Evolutionary conservation across 1,140 invertebrate genomes (phyloP).

Genomic region (Sipha flava): DNA sequence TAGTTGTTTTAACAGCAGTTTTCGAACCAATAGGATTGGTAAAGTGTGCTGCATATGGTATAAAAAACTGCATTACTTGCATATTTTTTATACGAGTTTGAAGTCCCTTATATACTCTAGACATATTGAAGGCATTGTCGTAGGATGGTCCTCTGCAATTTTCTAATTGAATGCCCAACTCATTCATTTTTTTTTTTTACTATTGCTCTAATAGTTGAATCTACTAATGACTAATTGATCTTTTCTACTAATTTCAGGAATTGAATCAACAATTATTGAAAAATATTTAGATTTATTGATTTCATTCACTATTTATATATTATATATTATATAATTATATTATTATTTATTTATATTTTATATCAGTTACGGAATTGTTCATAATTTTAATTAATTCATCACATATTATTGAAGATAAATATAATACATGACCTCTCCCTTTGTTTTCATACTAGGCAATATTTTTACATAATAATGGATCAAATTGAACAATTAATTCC

Average conservation of each 20-base stretch:
- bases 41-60: conserved; percentile 41
- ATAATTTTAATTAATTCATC: conserved; percentile 43
- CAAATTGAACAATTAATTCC: too few relatives aligned
- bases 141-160: conserved; percentile 37
- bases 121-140: conserved; percentile 40
- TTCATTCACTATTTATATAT: too few relatives aligned
- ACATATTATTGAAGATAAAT: conserved; percentile 42
- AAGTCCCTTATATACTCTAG: conserved; percentile 38
- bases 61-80: conserved; percentile 38
- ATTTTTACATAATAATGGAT: conserved; percentile 36
- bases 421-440: conserved; percentile 38
- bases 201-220: background rate
- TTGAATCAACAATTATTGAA: background rate
- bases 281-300: background rate
- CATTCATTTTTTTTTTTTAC: background rate
- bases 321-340: too few relatives aligned
- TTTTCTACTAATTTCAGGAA: background rate
- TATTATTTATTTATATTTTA: too few relatives aligned
- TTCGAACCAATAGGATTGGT: conserved; percentile 41
- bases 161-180: background rate
- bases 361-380: background rate
- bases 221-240: conserved; percentile 1
- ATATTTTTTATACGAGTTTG: conserved; percentile 40
- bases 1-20: conserved; percentile 39
- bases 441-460: conserved; percentile 41